Base-by-base conservation (phyloP, 2,888 invertebrate genomes). In the Phalera bucephala region DNA sequence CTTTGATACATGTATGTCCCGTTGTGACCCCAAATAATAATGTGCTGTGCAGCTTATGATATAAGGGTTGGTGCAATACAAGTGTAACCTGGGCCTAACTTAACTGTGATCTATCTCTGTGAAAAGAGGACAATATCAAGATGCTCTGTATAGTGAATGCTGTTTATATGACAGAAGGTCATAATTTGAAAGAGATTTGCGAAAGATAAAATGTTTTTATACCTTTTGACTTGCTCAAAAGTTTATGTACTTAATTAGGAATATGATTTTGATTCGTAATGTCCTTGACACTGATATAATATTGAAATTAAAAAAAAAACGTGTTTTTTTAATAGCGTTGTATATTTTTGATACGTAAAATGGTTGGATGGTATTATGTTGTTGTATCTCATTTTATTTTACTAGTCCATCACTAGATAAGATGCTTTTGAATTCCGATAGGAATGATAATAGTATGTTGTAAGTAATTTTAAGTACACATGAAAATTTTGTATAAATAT, bases 101-200 rank as follows among this genome's bases (percentile, higher is more conserved):
- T 67, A 79, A 69, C 87, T 88, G 87, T 88, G 87, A 88, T 88
- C 71, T 77, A 64, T 76, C 71, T 80, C 72, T 83, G 64, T 76
- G 56, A 70, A 65, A 66, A 63, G 63, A 69, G 69, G 63, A 75
- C 64, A 68, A 64, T 72, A 67, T 65, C 60, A 57, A 53, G 45
- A 41, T 50, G 37, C 38, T 41, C 42, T 37, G 31, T 52, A 41
- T 58, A 58, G 51, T 53, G 43, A 58, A 55, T 56, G 41, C 43
- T 37, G 15, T 35, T 30, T 40, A 38, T 45, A 25, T 40, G 17
- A 39, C 42, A 51, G 40, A 47, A 48, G 20, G 32, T 45, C 22
- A 36, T 17, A 15, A 28, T 50, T 55, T 45, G 21, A 34, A 40
- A 34, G 45, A 57, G 46, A 55, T 56, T 56, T 23, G 20, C 29